Percentiles rank a stretch among this genome's conserved stretches.
Conservation (phyloP, 1,140 invertebrate genomes). For the Argopecten irradians region DNA sequence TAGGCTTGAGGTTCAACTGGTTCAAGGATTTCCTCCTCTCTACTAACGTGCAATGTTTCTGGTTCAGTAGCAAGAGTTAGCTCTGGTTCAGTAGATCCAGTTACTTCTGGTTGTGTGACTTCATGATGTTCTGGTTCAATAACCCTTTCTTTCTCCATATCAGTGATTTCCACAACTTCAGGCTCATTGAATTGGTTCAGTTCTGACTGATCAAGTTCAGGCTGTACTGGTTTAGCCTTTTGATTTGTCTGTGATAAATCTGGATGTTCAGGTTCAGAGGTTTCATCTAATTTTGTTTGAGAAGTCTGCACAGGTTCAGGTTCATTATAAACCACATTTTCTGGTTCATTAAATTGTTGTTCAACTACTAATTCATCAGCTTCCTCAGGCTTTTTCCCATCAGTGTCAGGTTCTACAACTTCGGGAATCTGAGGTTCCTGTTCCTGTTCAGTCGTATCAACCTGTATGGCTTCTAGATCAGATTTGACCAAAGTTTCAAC, state of each 20-base stretch:
- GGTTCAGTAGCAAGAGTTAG: not conserved
- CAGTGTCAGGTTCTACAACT: not conserved
- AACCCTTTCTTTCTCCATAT: not conserved
- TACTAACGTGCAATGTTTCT: not conserved
- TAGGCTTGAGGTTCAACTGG: not conserved
- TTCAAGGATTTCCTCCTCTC: not conserved
- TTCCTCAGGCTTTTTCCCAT: not conserved
- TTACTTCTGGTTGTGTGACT: not conserved
- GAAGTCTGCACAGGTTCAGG: not conserved
- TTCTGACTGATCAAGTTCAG: not conserved
- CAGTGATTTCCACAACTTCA: not conserved
- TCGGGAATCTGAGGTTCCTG: not conserved
- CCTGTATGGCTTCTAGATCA: not conserved
- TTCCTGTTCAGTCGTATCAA: not conserved
- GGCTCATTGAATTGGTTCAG: not conserved
- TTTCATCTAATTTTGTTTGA: not conserved
- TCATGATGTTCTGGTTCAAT: not conserved
- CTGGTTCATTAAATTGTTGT: not conserved
- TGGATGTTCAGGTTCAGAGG: not conserved
- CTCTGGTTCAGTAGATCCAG: not conserved
- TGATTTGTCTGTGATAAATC: not conserved
- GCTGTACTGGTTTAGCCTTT: not conserved
- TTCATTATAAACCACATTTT: not conserved
- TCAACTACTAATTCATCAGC: not conserved
- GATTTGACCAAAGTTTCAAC: no score